Conservation (phyloP, 1,140 invertebrate genomes). For the Brachionus rubens region DNA sequence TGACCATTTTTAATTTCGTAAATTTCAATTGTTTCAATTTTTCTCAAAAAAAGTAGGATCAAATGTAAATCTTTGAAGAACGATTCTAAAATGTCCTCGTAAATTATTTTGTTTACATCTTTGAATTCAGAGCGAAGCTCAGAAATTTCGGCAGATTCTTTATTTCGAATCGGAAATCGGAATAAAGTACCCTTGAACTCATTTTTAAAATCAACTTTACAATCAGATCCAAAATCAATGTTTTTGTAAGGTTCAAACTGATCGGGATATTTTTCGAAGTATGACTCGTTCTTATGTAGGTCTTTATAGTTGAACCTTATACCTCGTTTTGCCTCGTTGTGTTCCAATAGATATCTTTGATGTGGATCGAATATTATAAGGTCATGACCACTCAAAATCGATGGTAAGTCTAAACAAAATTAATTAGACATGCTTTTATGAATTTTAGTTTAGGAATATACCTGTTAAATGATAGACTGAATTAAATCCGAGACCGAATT, state of each 20-base stretch:
- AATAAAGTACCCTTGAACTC: constrained; percentile 48
- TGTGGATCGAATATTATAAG: constrained; percentile 53
- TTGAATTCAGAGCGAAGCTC: constrained; percentile 14
- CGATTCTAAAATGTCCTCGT: constrained; percentile 8
- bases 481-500: constrained; percentile 55
- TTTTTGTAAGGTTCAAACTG: constrained; percentile 41
- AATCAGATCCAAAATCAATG: not conserved
- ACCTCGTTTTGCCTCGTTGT: not conserved
- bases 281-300: not conserved
- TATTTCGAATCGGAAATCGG: constrained; percentile 47
- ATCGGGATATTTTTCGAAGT: constrained; percentile 8
- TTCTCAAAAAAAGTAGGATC: constrained; percentile 46
- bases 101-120: constrained; percentile 42
- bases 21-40: constrained; percentile 47
- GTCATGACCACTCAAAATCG: constrained; percentile 51
- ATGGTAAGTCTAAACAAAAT: constrained; percentile 51
- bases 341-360: constrained; percentile 31
- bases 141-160: constrained; percentile 49
- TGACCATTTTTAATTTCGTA: constrained; percentile 13
- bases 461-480: constrained; percentile 56
- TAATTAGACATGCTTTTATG: not conserved
- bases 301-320: not conserved
- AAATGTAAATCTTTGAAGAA: constrained; percentile 47
- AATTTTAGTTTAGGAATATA: constrained; percentile 36
- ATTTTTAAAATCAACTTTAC: constrained; percentile 27